Evolutionary conservation across 2,113 vertebrate genomes (phyloP).

Genomic region (Psittacara wagleri): DNA sequence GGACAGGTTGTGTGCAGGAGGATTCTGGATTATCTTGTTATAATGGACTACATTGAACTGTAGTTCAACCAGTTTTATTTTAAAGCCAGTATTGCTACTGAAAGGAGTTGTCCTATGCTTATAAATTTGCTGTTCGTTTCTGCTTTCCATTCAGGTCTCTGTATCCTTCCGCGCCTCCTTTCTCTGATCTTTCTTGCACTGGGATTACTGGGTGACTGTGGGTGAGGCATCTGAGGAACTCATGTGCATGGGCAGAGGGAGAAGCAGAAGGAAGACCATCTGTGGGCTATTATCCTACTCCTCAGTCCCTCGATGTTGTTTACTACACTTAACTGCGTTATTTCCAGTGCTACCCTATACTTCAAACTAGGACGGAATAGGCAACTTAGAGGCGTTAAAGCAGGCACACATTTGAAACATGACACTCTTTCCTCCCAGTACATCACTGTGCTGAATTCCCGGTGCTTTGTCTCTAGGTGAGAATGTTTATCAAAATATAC

Average conservation of each 20-base stretch:
- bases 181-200: neutral
- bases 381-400: rapidly evolving
- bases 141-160: neutral
- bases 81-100: neutral
- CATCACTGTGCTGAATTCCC: neutral
- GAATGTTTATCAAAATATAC: neutral
- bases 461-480: neutral
- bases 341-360: neutral
- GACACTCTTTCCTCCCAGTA: neutral
- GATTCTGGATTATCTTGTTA: neutral
- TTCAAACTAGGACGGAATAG: neutral
- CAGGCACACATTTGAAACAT: neutral
- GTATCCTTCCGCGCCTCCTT: neutral
- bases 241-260: neutral
- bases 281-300: neutral
- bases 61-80: neutral
- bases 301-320: neutral
- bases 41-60: neutral
- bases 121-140: neutral
- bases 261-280: neutral
- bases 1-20: neutral
- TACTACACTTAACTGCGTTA: neutral
- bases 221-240: neutral
- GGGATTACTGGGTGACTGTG: conserved; percentile 13
- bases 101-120: neutral